These are phyloP conservation scores for Enteromius fasciolatus DNA, from an alignment of 2,797 vertebrate genomes.

Conservation along the genomic window DNA sequence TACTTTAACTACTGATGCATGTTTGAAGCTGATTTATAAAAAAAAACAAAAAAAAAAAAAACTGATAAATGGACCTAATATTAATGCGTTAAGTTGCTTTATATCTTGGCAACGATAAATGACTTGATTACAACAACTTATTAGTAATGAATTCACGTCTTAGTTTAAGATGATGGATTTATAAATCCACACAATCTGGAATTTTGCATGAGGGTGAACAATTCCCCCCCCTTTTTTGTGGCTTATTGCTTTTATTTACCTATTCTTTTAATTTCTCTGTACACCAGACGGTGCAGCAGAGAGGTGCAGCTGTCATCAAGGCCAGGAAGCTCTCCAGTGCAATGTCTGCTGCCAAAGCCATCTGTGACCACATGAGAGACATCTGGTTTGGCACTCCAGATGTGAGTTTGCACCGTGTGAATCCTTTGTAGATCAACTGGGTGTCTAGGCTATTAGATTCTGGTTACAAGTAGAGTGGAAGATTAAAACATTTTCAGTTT, in stretches of 20 bases:
- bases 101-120: not conserved
- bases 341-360: slow-evolving; percentile 97
- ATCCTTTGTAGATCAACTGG: not conserved
- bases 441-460: not conserved
- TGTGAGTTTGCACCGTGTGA: slow-evolving; percentile 69
- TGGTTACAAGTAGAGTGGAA: not conserved
- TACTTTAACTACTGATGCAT: not conserved
- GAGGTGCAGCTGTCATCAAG: slow-evolving; percentile 93
- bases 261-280: slow-evolving; percentile 7
- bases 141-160: not conserved
- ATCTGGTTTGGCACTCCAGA: slow-evolving; percentile 93
- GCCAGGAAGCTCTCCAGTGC: slow-evolving; percentile 96
- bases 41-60: too few species aligned
- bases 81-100: not conserved
- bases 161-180: not conserved
- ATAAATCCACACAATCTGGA: not conserved
- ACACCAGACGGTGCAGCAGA: slow-evolving; percentile 89
- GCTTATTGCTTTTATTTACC: not conserved
- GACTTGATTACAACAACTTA: not conserved
- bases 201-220: not conserved
- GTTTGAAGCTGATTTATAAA: not conserved
- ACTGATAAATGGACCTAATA: not conserved
- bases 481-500: not conserved
- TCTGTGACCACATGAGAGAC: slow-evolving; percentile 94
- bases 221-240: not conserved